Base-by-base conservation (phyloP, 2,888 invertebrate species). In the Ypsolopha scabrella region DNA sequence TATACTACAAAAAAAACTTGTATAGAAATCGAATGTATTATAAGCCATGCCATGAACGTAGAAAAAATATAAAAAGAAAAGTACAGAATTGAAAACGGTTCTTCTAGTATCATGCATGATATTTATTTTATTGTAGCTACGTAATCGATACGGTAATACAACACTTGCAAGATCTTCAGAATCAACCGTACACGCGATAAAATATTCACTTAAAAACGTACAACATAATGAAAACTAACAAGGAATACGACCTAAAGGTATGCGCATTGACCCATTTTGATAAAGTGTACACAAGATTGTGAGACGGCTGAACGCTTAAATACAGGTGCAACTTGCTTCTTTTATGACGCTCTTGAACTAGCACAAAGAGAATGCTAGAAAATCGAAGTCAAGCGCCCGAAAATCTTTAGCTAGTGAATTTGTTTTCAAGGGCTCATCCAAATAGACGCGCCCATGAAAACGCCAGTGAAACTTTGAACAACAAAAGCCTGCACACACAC, bases 201-300 rank as follows among this genome's bases (percentile, higher is more conserved):
- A 14, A 8, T 10, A 11, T 41, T 11, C 24, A 14, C 43, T 13
- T 14, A 14, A 43, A 13, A 43, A 43, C 24, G 8, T 43, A 14
- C 24, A 24, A 24, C 24, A 24, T 13, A 43, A 13, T 43, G 6
- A 6, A 43, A 43, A 14, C 43, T 13, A 11, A 47, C 37, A 47
- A 47, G 47, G 47, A 47, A 37, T 37, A 47, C 47, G 14, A 36
- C 14, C 11, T 69, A 63, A 62, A 57, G 65, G 71, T 67, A 69
- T 64, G 70, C 71, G 74, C 81, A 79, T 77, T 86, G 85, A 81
- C 85, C 85, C 64, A 82, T 82, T 83, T 86, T 74, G 85, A 85
- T 85, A 85, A 83, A 79, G 70, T 70, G 75, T 67, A 70, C 37
- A 11, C 37, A 14, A 47, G n/a, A 47, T 14, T 43, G 43, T 43